Percentiles rank a stretch among this genome's conserved stretches.
phyloP scores from a whole-genome alignment of 2,113 vertebrate genomes.

The Rhipidura dahli region DNA sequence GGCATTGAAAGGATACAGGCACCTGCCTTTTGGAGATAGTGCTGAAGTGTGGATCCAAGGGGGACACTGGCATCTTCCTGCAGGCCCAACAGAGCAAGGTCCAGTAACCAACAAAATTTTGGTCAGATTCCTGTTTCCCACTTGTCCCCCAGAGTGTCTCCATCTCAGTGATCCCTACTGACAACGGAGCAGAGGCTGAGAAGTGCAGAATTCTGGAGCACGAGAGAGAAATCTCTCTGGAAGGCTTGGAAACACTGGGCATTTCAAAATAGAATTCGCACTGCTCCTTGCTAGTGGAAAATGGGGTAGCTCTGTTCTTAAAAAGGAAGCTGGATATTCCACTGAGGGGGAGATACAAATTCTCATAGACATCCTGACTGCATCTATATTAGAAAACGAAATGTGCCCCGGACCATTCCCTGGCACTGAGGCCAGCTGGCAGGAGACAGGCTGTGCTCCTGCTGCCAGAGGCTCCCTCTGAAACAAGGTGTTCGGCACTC shows the following conservation, averaged over 20 bases:
- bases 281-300: neutral
- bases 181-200: neutral
- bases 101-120: neutral
- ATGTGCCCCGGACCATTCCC: neutral
- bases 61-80: neutral
- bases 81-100: neutral
- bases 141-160: neutral
- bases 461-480: neutral
- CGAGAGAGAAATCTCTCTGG: neutral
- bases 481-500: neutral
- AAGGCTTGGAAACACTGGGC: neutral
- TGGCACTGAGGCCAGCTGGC: neutral
- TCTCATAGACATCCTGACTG: conserved; percentile 22
- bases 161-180: neutral
- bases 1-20: neutral
- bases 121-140: neutral
- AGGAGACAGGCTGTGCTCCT: neutral
- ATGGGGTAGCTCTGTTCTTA: neutral
- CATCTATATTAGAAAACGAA: conserved; percentile 13
- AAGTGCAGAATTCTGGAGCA: neutral
- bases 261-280: neutral
- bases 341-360: neutral
- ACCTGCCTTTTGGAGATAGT: neutral
- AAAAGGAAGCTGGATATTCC: conserved; percentile 24
- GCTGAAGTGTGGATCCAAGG: neutral